These are phyloP conservation scores for Chrysocyon brachyurus DNA, from an alignment of 2,797 vertebrate species.

Conservation along the genomic window DNA sequence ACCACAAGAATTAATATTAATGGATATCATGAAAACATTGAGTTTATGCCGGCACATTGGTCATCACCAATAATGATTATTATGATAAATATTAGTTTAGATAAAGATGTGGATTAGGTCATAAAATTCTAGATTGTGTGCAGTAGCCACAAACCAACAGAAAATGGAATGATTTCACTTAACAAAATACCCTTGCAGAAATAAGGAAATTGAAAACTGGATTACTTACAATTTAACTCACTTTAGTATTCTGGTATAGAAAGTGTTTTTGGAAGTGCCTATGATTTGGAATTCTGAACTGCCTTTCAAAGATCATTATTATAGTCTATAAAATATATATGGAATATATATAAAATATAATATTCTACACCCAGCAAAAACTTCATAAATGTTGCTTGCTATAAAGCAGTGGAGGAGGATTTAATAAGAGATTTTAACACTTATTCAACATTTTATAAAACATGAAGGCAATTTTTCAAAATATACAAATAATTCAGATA, in stretches of 20 bases:
- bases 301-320: conserved; percentile 24
- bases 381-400: neutral
- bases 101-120: conserved; percentile 46
- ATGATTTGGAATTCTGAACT: neutral
- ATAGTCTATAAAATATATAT: neutral
- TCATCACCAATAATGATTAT: conserved; percentile 65
- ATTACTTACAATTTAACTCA: neutral
- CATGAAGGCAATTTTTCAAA: neutral
- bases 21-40: conserved; percentile 41
- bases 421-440: conserved; percentile 46
- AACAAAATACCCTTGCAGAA: conserved; percentile 23
- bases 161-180: neutral
- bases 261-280: neutral
- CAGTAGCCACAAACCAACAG: neutral
- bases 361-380: neutral
- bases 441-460: conserved; percentile 46
- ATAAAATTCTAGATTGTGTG: conserved; percentile 47
- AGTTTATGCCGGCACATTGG: conserved; percentile 52
- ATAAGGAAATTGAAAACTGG: neutral
- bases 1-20: conserved; percentile 80
- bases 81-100: conserved; percentile 60
- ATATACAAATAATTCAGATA: neutral
- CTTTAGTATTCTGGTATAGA: neutral
- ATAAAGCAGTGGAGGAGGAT: neutral
- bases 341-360: neutral